Conservation (phyloP, 2,888 invertebrate genomes). For the Andrena haemorrhoa region DNA sequence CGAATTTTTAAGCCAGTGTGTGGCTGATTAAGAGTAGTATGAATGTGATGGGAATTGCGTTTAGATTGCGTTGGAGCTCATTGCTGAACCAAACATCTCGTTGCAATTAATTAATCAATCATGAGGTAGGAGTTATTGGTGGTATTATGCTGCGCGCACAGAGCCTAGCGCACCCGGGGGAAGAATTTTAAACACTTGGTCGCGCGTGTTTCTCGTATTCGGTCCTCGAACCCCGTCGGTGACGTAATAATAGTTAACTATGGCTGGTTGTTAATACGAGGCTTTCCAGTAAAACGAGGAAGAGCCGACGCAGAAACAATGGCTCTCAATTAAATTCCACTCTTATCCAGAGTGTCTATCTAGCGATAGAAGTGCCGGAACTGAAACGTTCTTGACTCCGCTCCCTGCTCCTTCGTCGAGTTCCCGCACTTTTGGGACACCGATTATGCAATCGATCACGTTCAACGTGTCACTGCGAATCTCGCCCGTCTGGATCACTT, state of each 20-base stretch:
- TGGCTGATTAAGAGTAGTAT: no score
- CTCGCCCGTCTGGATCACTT: background rate
- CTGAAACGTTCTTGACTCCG: constrained; percentile 22
- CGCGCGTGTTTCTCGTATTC: constrained; percentile 13
- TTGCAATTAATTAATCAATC: no score
- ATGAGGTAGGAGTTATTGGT: no score
- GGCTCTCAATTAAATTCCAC: constrained; percentile 57
- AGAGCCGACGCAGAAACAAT: constrained; percentile 55
- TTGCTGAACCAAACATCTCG: no score
- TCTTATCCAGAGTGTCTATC: constrained; percentile 57
- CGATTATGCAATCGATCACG: constrained; percentile 40
- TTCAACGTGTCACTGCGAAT: background rate
- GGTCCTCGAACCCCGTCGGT: constrained; percentile 19
- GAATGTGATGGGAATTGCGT: no score
- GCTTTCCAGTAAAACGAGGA: constrained; percentile 56
- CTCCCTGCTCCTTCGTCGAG: background rate
- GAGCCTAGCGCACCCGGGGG: no score
- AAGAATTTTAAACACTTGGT: constrained; percentile 5
- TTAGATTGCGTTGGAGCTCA: no score
- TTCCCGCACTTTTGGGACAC: constrained; percentile 39
- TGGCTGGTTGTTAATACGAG: constrained; percentile 51
- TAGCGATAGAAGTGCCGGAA: constrained; percentile 53
- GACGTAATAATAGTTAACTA: constrained; percentile 53
- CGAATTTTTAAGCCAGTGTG: no score
- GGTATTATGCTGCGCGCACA: no score